Base-by-base conservation (phyloP, 2,113 vertebrate species). In the Phalacrocorax brasilianus region DNA sequence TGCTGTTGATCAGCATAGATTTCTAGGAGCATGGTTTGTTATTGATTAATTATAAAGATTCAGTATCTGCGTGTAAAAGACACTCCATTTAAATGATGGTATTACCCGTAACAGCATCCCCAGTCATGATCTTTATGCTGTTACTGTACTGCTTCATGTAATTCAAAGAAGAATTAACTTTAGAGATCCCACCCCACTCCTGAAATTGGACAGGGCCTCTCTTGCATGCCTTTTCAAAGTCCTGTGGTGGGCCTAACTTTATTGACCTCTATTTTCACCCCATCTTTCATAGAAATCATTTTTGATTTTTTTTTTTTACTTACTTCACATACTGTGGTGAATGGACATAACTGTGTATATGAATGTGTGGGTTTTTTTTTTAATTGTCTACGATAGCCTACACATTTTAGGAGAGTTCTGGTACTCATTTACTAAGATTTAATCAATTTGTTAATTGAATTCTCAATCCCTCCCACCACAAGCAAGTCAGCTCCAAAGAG, bases 321-420 rank as follows among this genome's bases (percentile, higher is more conserved):
- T 97, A 97, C 38, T 91, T 98, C 96, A 97, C 96, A 97, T 98
- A 97, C 84, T 95, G 93, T 98, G 97, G 97, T 98, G 97, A 98
- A 97, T 98, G 97, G 96, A 97, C 97, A 89, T 96, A 97, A 97
- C 95, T 95, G 95, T 98, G 97, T 97, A 98, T 96, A 97, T 97
- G 97, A 98, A 97, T 98, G 97, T 97, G 38, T 38, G 38, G 93
- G 89, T 32, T 6, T 26, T 91, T 96, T 93, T 91, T 97, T 96
- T 91, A 97, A 95, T 96, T 97, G 97, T 98, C 97, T 98, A 96
- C 66, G 65, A 96, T 98, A 98, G 97, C 91, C 98, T 97, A 98
- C 15, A 62, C 94, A 90, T 96, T 98, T 98, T 98, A 98, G 98
- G 95, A 98, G 96, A 96, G 92, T 97, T 97, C 90, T n/a, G 33